Conservation (phyloP, 1,140 invertebrate species). For the Thaumatotibia leucotreta region DNA sequence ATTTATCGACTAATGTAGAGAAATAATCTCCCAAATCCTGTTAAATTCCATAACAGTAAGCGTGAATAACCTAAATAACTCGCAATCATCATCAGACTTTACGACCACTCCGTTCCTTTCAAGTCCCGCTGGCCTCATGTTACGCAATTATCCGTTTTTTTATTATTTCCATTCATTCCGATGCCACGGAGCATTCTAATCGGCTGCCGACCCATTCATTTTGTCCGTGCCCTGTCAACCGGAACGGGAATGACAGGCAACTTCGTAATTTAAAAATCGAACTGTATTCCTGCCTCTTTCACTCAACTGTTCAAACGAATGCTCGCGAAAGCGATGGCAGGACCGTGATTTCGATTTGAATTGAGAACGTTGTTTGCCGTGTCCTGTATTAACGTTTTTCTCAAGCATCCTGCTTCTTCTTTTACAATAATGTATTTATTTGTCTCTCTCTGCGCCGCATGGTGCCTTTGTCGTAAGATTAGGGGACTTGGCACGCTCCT, state of each 20-base stretch:
- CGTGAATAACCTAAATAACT: not conserved
- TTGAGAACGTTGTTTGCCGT: not conserved
- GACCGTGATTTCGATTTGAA: not conserved
- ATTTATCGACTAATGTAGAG: no score
- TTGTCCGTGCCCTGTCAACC: constrained; percentile 67
- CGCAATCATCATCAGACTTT: not conserved
- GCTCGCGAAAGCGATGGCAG: not conserved
- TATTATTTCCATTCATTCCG: constrained; percentile 61
- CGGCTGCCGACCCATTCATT: constrained; percentile 54
- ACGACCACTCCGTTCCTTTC: constrained; percentile 15
- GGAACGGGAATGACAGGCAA: constrained; percentile 35
- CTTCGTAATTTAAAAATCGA: not conserved
- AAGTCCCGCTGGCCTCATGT: constrained; percentile 39
- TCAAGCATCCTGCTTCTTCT: constrained; percentile 29
- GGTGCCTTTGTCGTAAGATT: constrained; percentile 60
- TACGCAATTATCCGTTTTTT: constrained; percentile 54
- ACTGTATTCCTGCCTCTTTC: not conserved
- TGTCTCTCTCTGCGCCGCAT: constrained; percentile 42
- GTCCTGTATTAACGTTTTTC: constrained; percentile 29
- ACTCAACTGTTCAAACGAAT: not conserved
- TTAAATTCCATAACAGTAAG: no score
- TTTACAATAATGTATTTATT: constrained; percentile 6
- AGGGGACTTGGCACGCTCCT: constrained; percentile 68
- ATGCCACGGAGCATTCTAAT: constrained; percentile 56
- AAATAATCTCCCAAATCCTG: no score